Evolutionary conservation across 2,113 vertebrate species (phyloP).

Genomic region (Atherinomorus stipes): DNA sequence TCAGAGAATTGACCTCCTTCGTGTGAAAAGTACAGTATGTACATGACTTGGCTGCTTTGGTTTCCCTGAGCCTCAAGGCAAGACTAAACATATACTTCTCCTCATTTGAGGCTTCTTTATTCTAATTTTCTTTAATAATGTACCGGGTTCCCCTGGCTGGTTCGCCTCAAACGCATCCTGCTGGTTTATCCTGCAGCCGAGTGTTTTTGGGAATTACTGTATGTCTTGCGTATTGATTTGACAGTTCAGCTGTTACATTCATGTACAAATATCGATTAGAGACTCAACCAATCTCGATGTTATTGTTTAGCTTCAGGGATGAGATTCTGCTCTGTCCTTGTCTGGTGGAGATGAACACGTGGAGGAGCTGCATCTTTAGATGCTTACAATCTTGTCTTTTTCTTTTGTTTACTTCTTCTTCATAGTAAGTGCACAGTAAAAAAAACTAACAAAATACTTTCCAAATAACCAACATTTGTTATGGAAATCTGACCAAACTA

Average conservation of each 20-base stretch:
- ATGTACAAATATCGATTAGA: constrained; percentile 2
- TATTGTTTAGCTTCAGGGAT: constrained; percentile 5
- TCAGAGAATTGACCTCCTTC: too few species aligned
- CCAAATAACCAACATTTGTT: too few species aligned
- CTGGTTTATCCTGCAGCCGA: not conserved
- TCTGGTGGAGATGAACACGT: not conserved
- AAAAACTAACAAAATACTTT: too few species aligned
- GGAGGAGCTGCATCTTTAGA: constrained; percentile 2
- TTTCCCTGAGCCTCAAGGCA: not conserved
- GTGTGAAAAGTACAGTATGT: too few species aligned
- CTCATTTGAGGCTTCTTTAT: not conserved
- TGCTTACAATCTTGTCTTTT: not conserved
- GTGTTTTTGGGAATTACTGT: not conserved
- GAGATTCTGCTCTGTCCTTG: not conserved
- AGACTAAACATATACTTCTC: not conserved
- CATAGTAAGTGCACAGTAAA: too few species aligned
- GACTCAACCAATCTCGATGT: constrained; percentile 8
- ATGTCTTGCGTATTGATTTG: not conserved
- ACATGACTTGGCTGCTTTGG: too few species aligned
- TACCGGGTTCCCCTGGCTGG: too few species aligned
- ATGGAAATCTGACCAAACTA: too few species aligned
- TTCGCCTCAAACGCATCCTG: too few species aligned
- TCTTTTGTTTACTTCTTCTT: not conserved
- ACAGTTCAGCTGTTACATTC: constrained; percentile 12
- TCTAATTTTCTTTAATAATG: not conserved